A percentile compares a stretch with the other conserved stretches of the same genome.
phyloP scores from a whole-genome alignment of 1,140 invertebrate genomes.

The Bicyclus anynana region DNA sequence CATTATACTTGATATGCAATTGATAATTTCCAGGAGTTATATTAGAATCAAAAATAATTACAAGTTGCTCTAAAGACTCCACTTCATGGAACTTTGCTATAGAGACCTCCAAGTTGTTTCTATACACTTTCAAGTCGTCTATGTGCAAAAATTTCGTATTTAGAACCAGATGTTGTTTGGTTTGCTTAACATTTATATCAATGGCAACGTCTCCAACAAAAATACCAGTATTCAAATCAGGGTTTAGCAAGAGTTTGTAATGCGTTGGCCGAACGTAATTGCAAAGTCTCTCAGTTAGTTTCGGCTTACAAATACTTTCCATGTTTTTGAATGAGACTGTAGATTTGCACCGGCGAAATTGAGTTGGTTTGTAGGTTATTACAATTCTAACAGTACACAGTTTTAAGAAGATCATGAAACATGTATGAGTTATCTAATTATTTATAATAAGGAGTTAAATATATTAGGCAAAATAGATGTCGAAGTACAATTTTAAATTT shows the following conservation, averaged over 20 bases:
- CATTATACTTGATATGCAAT: conserved; percentile 66
- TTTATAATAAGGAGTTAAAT: no score
- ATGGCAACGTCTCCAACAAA: conserved; percentile 83
- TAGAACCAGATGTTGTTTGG: conserved; percentile 81
- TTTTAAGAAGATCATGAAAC: background rate
- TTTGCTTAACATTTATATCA: conserved; percentile 77
- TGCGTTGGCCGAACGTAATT: conserved; percentile 81
- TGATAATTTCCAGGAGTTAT: conserved; percentile 47
- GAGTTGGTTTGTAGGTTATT: background rate
- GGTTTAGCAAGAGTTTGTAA: conserved; percentile 87
- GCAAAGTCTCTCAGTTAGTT: conserved; percentile 76
- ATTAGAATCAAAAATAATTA: conserved; percentile 48
- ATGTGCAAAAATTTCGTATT: conserved; percentile 84
- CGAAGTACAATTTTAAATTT: no score
- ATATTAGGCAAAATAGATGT: no score
- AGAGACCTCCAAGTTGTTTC: conserved; percentile 35
- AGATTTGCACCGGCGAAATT: conserved; percentile 10
- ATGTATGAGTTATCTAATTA: no score
- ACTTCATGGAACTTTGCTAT: conserved; percentile 48
- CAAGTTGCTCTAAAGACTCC: conserved; percentile 49
- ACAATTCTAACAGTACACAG: background rate
- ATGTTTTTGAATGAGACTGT: conserved; percentile 27
- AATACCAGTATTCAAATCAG: conserved; percentile 82
- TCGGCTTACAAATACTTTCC: conserved; percentile 35
- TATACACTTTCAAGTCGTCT: conserved; percentile 46